These are phyloP conservation scores for Catocala sponsa DNA, from an alignment of 2,888 invertebrate species.

Conservation along the genomic window DNA sequence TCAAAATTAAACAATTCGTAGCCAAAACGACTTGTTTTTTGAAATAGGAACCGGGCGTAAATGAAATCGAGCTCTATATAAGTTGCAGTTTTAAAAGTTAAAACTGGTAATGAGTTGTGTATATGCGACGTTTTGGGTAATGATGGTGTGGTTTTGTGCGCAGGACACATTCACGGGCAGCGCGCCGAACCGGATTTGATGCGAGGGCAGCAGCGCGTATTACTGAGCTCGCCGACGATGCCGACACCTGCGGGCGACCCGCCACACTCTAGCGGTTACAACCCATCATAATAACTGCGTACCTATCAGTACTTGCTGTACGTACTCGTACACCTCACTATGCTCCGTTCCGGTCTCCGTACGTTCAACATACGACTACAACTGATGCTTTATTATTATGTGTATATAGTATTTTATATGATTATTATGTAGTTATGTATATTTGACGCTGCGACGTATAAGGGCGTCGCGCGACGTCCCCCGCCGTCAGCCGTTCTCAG, in stretches of 20 bases:
- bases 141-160: constrained; percentile 17
- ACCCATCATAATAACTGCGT: constrained; percentile 10
- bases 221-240: constrained; percentile 56
- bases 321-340: constrained; percentile 26
- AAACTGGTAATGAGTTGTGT: too few species aligned
- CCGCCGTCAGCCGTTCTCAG: constrained; percentile 35
- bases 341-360: constrained; percentile 34
- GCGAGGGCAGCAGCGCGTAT: constrained; percentile 57
- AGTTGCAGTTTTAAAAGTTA: too few species aligned
- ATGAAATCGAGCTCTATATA: too few species aligned
- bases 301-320: constrained; percentile 3
- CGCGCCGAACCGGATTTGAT: constrained; percentile 82
- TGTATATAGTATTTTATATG: constrained; percentile 79
- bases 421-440: constrained; percentile 59
- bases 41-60: too few species aligned
- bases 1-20: too few species aligned
- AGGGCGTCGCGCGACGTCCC: constrained; percentile 4
- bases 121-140: background rate
- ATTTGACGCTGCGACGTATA: constrained; percentile 55
- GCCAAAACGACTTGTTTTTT: too few species aligned
- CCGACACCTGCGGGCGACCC: constrained; percentile 41
- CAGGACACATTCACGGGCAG: constrained; percentile 79
- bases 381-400: constrained; percentile 56
- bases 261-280: constrained; percentile 6
- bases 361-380: constrained; percentile 43